A percentile compares a stretch with the other conserved stretches of the same genome.
phyloP scores from a whole-genome alignment of 2,797 vertebrate species.

The Enteromius unitaeniatus region DNA sequence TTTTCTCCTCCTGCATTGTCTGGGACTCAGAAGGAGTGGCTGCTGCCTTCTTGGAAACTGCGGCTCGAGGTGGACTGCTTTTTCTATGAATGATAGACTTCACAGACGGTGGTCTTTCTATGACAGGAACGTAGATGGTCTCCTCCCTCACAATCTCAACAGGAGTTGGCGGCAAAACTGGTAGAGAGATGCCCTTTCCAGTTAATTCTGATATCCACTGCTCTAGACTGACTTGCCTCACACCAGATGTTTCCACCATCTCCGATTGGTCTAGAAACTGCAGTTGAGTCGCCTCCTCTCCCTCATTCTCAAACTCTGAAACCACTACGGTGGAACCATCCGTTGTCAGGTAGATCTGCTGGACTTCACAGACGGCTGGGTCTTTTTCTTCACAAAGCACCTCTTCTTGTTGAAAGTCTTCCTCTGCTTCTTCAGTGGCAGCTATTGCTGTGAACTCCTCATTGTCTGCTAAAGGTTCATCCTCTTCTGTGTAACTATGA shows the following conservation, averaged over 20 bases:
- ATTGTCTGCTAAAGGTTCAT: slow-evolving; percentile 21
- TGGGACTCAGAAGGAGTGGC: background rate
- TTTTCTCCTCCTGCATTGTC: slow-evolving; percentile 28
- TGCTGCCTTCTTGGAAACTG: slow-evolving; percentile 1
- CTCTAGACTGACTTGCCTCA: slow-evolving; percentile 77
- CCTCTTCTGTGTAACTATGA: slow-evolving; percentile 36
- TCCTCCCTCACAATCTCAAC: slow-evolving; percentile 54
- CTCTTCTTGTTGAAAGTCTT: slow-evolving; percentile 55
- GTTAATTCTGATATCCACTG: slow-evolving; percentile 83
- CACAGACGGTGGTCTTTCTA: slow-evolving; percentile 61
- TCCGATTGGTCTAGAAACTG: slow-evolving; percentile 54
- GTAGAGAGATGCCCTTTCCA: slow-evolving; percentile 76
- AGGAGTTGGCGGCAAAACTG: slow-evolving; percentile 67
- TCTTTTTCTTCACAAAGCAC: slow-evolving; percentile 52
- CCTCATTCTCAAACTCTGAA: slow-evolving; percentile 46
- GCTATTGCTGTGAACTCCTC: slow-evolving; percentile 20
- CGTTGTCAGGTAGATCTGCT: slow-evolving; percentile 54
- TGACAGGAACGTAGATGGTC: slow-evolving; percentile 45
- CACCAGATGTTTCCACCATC: slow-evolving; percentile 60
- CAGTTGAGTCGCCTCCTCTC: slow-evolving; percentile 55
- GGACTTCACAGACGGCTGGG: slow-evolving; percentile 45
- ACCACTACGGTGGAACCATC: slow-evolving; percentile 59
- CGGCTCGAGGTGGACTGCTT: slow-evolving; percentile 32
- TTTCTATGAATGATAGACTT: slow-evolving; percentile 60
- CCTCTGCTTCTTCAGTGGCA: slow-evolving; percentile 31